Percentiles rank a stretch among this genome's conserved stretches.
Evolutionary conservation across 2,888 invertebrate genomes (phyloP).

Genomic region (Julus scanicus): DNA sequence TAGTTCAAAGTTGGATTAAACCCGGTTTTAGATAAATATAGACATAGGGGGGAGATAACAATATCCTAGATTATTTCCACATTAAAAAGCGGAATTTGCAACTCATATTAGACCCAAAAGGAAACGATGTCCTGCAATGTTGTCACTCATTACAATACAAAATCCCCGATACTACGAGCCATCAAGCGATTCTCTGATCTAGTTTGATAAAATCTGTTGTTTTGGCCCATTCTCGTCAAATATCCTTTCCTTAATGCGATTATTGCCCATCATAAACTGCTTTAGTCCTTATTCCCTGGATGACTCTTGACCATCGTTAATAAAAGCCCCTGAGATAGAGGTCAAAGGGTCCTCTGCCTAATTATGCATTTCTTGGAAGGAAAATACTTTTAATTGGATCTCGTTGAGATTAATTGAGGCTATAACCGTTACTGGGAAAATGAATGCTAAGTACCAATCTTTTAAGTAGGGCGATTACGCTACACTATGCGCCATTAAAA

Average conservation of each 20-base stretch:
- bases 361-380: slow-evolving; percentile 38
- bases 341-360: background rate
- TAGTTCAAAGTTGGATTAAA: background rate
- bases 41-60: background rate
- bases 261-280: slow-evolving; percentile 42
- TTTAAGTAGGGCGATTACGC: slow-evolving; percentile 42
- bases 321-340: slow-evolving; percentile 9
- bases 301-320: slow-evolving; percentile 36
- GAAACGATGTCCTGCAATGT: background rate
- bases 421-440: slow-evolving; percentile 32
- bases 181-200: slow-evolving; percentile 8
- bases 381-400: slow-evolving; percentile 42
- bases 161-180: background rate
- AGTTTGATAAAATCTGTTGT: slow-evolving; percentile 27
- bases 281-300: background rate
- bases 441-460: slow-evolving; percentile 30
- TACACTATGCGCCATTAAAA: slow-evolving; percentile 27
- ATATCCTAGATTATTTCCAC: background rate
- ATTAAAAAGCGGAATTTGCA: background rate
- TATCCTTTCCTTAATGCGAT: slow-evolving; percentile 30
- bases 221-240: background rate
- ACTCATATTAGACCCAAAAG: background rate
- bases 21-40: background rate
- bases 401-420: slow-evolving; percentile 39
- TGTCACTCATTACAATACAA: background rate